Conservation (phyloP, 37 sponge, comb jelly and placozoan genomes). For the Halichondria panicea region DNA sequence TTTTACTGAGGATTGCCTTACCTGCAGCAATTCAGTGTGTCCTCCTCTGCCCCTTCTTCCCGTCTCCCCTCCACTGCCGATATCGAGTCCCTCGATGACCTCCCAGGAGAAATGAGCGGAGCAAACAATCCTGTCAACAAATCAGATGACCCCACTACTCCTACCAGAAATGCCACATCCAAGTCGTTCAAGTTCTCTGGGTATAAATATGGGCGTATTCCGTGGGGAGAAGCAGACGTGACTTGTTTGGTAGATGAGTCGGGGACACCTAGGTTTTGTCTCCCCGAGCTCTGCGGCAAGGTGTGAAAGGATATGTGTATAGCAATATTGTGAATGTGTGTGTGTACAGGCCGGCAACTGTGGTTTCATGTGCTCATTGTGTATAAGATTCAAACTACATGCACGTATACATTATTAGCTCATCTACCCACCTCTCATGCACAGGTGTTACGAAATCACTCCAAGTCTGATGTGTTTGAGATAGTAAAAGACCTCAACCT, state of each 20-base stretch:
- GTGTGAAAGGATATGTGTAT: not conserved
- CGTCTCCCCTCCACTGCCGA: constrained; percentile 8
- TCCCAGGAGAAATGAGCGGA: not conserved
- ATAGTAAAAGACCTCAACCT: constrained; percentile 60
- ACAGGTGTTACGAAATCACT: constrained; percentile 38
- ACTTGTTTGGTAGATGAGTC: constrained; percentile 41
- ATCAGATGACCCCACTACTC: not conserved
- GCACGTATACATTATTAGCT: not conserved
- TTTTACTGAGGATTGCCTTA: too few species aligned
- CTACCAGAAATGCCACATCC: not conserved
- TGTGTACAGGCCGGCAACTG: constrained; percentile 33
- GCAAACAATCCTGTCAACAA: not conserved
- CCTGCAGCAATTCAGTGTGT: not conserved
- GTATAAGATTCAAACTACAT: not conserved
- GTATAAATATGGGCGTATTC: constrained; percentile 58
- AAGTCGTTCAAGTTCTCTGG: constrained; percentile 6
- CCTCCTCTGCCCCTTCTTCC: constrained; percentile 16
- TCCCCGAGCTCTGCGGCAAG: constrained; percentile 47
- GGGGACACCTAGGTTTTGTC: constrained; percentile 47
- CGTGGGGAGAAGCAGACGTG: constrained; percentile 64
- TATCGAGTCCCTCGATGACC: not conserved
- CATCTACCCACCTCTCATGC: too few species aligned
- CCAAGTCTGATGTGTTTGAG: constrained; percentile 63
- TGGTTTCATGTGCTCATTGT: constrained; percentile 15
- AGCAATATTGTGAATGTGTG: constrained; percentile 8